Percentiles rank a stretch among this genome's conserved stretches.
Evolutionary conservation across 2,888 invertebrate genomes (phyloP).

Genomic region (Icerya purchasi): DNA sequence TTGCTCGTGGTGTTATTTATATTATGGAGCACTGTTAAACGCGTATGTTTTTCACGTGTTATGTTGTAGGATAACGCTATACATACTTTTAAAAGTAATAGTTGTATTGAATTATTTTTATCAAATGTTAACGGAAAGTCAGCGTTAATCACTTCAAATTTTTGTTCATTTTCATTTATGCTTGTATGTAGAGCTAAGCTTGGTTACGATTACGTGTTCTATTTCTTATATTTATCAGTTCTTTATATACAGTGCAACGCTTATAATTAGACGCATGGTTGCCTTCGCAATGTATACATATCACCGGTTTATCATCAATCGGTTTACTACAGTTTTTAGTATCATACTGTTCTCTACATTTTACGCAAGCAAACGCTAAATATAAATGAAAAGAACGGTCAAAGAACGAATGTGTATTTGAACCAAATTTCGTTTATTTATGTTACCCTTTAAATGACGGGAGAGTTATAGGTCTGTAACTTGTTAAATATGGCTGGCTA

Average conservation of each 20-base stretch:
- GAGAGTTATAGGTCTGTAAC: too few species aligned
- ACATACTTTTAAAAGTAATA: too few species aligned
- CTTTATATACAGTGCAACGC: not conserved
- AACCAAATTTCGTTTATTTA: too few species aligned
- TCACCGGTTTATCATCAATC: not conserved
- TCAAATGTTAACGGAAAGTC: too few species aligned
- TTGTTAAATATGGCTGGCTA: too few species aligned
- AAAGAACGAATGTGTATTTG: too few species aligned
- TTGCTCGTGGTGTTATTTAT: not conserved
- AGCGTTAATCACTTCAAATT: too few species aligned
- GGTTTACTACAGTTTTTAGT: too few species aligned
- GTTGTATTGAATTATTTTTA: too few species aligned
- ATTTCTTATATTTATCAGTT: not conserved
- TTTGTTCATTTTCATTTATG: not conserved
- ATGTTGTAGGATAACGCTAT: not conserved
- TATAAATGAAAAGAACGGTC: too few species aligned
- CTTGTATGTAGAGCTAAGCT: not conserved
- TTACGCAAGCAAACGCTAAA: not conserved
- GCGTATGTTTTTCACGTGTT: not conserved
- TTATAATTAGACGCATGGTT: not conserved
- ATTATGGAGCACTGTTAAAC: not conserved
- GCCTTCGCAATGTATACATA: not conserved
- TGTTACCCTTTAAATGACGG: too few species aligned
- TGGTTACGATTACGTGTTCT: not conserved
- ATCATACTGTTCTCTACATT: not conserved